These are phyloP conservation scores for Eretmocerus hayati DNA, from an alignment of 2,888 invertebrate genomes.

Conservation along the genomic window DNA sequence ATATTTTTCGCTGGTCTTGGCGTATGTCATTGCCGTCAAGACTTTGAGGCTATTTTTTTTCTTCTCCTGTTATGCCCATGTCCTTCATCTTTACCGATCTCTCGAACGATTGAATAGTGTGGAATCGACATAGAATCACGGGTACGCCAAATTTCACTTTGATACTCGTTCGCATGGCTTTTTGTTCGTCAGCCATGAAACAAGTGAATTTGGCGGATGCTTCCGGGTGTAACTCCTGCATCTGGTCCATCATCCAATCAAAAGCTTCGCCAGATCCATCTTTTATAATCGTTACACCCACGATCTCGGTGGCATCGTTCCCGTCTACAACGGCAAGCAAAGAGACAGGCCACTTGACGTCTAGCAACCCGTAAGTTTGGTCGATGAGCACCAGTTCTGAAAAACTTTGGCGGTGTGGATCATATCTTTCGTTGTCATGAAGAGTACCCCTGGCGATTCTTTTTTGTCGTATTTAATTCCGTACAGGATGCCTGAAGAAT, in stretches of 20 bases:
- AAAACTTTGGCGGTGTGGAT: too few species aligned
- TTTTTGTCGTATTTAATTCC: too few species aligned
- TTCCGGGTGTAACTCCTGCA: too few species aligned
- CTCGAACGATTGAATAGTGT: background rate
- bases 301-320: slow-evolving; percentile 14
- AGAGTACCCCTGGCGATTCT: too few species aligned
- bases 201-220: slow-evolving; percentile 12
- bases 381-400: slow-evolving; percentile 20
- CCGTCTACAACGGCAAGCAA: slow-evolving; percentile 18
- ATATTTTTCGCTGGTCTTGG: too few species aligned
- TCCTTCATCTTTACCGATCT: too few species aligned
- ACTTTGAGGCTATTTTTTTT: too few species aligned
- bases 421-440: slow-evolving; percentile 18
- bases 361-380: slow-evolving; percentile 18
- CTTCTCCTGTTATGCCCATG: too few species aligned
- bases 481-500: too few species aligned
- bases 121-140: background rate
- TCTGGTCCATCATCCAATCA: slow-evolving; percentile 17
- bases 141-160: slow-evolving; percentile 6
- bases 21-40: too few species aligned
- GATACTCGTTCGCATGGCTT: slow-evolving; percentile 4
- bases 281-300: slow-evolving; percentile 10
- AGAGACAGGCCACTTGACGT: slow-evolving; percentile 9
- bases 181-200: slow-evolving; percentile 24
- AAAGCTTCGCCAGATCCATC: slow-evolving; percentile 15